phyloP scores from a whole-genome alignment of 2,888 invertebrate species.

The Ischnus inquisitorius region DNA sequence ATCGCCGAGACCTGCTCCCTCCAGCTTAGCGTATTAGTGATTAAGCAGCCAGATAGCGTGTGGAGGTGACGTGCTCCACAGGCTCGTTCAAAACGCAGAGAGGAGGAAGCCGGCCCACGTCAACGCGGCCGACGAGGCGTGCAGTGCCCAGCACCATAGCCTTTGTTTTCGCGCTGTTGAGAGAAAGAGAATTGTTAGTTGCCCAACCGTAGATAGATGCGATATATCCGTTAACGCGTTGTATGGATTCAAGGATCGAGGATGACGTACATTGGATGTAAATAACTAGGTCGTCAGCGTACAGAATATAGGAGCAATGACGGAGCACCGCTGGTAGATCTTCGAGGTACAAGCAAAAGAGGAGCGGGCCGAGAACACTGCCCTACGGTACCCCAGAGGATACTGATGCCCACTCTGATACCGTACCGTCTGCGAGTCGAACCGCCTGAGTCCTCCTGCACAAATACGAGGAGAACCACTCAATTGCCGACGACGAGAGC shows the following conservation, averaged over 20 bases:
- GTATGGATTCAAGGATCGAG: neutral
- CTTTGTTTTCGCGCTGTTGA: too few relatives aligned
- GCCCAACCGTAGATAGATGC: slow-evolving; percentile 29
- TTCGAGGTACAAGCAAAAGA: slow-evolving; percentile 1
- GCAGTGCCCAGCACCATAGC: slow-evolving; percentile 45
- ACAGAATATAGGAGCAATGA: slow-evolving; percentile 1
- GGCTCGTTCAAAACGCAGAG: neutral
- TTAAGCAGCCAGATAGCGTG: slow-evolving; percentile 18
- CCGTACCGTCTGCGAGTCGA: neutral
- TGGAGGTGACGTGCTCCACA: neutral
- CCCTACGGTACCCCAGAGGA: slow-evolving; percentile 43
- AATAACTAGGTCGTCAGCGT: slow-evolving; percentile 28
- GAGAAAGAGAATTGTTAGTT: slow-evolving; percentile 10
- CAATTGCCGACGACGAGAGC: slow-evolving; percentile 9
- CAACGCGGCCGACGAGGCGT: neutral
- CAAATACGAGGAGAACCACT: slow-evolving; percentile 29
- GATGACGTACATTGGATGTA: neutral
- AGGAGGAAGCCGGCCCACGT: neutral
- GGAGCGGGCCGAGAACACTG: slow-evolving; percentile 39
- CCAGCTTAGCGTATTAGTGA: neutral
- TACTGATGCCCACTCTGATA: slow-evolving; percentile 22
- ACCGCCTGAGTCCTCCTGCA: slow-evolving; percentile 25
- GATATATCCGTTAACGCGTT: slow-evolving; percentile 20
- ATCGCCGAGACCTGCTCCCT: neutral
- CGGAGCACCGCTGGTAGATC: neutral